phyloP scores from a whole-genome alignment of 2,888 invertebrate species.

The Apodemia duryi region DNA sequence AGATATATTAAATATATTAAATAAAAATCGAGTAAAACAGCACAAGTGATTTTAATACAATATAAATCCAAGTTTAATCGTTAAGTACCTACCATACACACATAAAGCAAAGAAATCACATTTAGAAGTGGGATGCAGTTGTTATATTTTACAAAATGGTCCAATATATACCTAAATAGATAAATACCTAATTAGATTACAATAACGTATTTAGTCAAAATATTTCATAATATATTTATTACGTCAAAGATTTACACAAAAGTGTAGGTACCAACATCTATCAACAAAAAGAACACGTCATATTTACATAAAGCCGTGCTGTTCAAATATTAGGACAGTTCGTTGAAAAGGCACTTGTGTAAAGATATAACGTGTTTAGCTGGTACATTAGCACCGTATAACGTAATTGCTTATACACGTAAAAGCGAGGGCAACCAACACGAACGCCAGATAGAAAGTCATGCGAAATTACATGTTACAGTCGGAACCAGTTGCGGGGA shows the following conservation, averaged over 20 bases:
- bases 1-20: too few relatives aligned
- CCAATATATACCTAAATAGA: too few relatives aligned
- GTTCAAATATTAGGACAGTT: conserved; percentile 15
- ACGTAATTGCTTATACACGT: conserved; percentile 32
- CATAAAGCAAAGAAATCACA: too few relatives aligned
- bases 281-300: conserved; percentile 11
- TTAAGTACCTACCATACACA: too few relatives aligned
- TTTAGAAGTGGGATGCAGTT: too few relatives aligned
- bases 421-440: conserved; percentile 27
- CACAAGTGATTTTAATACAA: too few relatives aligned
- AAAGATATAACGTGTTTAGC: conserved; percentile 13
- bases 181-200: not conserved
- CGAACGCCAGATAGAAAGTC: conserved; percentile 51
- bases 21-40: too few relatives aligned
- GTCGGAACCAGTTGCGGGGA: conserved; percentile 39
- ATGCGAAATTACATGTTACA: conserved; percentile 54
- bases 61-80: too few relatives aligned
- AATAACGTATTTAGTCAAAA: not conserved
- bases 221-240: conserved; percentile 8
- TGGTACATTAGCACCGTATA: conserved; percentile 16
- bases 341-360: conserved; percentile 13
- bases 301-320: conserved; percentile 14
- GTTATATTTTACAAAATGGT: too few relatives aligned
- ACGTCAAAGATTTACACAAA: conserved; percentile 8
- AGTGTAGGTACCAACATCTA: conserved; percentile 11